Conservation (phyloP, 1,140 invertebrate species). For the Sycobia sp. region DNA sequence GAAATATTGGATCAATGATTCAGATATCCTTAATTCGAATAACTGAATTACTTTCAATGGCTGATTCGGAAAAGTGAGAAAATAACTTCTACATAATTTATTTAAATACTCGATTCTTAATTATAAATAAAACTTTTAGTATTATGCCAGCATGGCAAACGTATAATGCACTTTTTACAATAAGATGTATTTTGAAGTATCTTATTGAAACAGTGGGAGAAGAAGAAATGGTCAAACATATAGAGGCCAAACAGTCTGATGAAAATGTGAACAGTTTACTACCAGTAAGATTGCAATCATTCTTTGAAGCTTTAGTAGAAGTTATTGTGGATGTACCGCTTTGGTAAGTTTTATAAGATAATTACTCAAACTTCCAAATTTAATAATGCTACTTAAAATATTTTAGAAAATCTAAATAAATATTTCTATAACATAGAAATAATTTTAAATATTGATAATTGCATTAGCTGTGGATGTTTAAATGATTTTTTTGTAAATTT, state of each 20-base stretch:
- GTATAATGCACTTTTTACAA: constrained; percentile 90
- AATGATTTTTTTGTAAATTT: not conserved
- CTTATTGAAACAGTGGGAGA: constrained; percentile 81
- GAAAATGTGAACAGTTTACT: constrained; percentile 38
- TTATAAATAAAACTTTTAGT: constrained; percentile 64
- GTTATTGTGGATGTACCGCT: constrained; percentile 81
- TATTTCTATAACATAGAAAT: too few relatives aligned
- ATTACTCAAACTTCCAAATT: not conserved
- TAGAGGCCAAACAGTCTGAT: constrained; percentile 64
- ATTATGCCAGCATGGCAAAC: constrained; percentile 93
- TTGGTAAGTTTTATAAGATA: constrained; percentile 66
- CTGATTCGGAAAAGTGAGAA: constrained; percentile 84
- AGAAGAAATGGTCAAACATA: constrained; percentile 75
- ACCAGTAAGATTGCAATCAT: constrained; percentile 61
- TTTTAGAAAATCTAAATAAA: too few relatives aligned
- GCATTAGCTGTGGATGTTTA: not conserved
- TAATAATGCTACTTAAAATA: too few relatives aligned
- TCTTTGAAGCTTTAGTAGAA: constrained; percentile 74
- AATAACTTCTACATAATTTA: constrained; percentile 4
- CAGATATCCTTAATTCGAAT: constrained; percentile 81
- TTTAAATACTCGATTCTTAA: constrained; percentile 18
- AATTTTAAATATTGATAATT: too few relatives aligned
- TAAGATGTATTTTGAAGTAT: constrained; percentile 88
- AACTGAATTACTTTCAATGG: constrained; percentile 78
- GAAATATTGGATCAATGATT: constrained; percentile 86